Percentiles rank a stretch among this genome's conserved stretches.
Conservation (phyloP, 2,113 vertebrate genomes). For the Crotalus helleri region DNA sequence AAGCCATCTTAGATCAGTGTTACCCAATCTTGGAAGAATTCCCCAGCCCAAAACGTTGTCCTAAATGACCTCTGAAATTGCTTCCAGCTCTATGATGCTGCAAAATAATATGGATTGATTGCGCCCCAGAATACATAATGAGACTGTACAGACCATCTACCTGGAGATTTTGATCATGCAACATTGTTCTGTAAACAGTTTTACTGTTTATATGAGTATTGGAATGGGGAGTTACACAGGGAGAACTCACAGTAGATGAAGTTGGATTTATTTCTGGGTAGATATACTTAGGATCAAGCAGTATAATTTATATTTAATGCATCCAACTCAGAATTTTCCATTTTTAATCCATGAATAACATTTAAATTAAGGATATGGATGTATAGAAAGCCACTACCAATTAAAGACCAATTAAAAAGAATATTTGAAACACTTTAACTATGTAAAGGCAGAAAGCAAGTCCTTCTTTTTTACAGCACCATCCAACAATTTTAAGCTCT, state of each 20-base stretch:
- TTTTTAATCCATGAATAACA: slow-evolving; percentile 3
- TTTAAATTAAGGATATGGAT: background rate
- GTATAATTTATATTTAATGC: background rate
- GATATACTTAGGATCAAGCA: background rate
- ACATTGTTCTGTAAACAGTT: background rate
- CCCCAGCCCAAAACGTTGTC: background rate
- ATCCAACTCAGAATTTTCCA: slow-evolving; percentile 6
- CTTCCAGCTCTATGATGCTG: background rate
- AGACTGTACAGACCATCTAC: background rate
- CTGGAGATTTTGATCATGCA: background rate
- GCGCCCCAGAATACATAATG: background rate
- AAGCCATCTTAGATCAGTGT: background rate
- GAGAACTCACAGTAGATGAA: background rate
- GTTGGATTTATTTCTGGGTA: background rate
- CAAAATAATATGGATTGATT: background rate
- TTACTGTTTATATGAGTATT: background rate
- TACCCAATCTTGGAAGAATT: background rate
- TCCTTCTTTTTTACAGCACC: background rate
- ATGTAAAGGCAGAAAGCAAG: background rate
- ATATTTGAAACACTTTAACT: background rate
- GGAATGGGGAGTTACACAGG: background rate
- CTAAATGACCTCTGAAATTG: background rate
- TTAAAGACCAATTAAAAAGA: background rate
- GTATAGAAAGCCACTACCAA: background rate
- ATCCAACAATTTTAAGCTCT: background rate